Percentiles rank a stretch among this genome's conserved stretches.
phyloP scores from a whole-genome alignment of 2,888 invertebrate genomes.

The Thumatha senex region DNA sequence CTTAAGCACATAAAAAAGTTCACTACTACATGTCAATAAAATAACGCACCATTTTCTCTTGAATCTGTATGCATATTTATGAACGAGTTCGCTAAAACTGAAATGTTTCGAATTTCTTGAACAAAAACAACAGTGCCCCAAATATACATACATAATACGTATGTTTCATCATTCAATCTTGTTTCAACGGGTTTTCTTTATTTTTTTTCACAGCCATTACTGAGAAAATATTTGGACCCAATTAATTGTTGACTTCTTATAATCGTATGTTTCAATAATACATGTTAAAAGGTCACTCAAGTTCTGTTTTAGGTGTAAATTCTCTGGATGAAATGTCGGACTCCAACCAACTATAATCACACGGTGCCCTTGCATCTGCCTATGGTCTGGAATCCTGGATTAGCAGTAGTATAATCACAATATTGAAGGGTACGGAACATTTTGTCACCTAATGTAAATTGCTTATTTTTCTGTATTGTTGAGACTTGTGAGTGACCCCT shows the following conservation, averaged over 20 bases:
- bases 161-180: not conserved
- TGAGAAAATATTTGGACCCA: conserved; percentile 7
- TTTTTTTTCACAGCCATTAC: conserved; percentile 4
- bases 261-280: not conserved
- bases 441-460: no score
- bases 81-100: conserved; percentile 6
- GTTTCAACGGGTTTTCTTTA: conserved; percentile 2
- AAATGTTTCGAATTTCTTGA: conserved; percentile 6
- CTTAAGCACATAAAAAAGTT: no score
- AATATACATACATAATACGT: conserved; percentile 1
- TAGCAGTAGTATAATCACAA: no score
- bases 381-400: no score
- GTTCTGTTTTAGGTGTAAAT: not conserved
- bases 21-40: not conserved
- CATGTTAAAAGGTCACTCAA: not conserved
- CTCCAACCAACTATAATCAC: no score
- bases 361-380: no score
- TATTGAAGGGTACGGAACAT: not conserved
- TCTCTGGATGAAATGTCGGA: no score
- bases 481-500: no score
- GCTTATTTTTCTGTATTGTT: no score
- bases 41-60: conserved; percentile 4
- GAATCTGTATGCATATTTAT: conserved; percentile 1
- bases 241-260: not conserved
- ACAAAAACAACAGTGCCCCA: conserved; percentile 9